Percentiles rank a stretch among this genome's conserved stretches.
phyloP scores from a whole-genome alignment of 2,888 invertebrate species.

The Disparrhopalites patrizii region DNA sequence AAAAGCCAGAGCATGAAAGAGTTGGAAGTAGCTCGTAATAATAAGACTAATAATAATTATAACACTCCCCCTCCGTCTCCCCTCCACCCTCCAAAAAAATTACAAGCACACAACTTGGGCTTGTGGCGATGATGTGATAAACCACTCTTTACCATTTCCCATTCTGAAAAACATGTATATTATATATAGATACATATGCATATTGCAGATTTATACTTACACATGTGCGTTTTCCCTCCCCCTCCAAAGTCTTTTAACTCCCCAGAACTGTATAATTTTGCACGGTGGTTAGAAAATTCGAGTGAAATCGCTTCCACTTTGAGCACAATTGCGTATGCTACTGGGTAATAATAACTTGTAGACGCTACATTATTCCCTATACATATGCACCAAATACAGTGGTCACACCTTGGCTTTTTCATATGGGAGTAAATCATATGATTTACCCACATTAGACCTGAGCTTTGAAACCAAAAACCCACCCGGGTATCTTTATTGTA shows the following conservation, averaged over 20 bases:
- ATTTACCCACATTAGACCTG: too few species aligned
- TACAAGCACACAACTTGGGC: neutral
- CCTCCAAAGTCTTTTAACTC: too few species aligned
- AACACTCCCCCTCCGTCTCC: too few species aligned
- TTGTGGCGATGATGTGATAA: neutral
- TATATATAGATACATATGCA: neutral
- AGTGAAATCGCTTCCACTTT: too few species aligned
- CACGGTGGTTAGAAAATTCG: too few species aligned
- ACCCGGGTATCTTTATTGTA: neutral
- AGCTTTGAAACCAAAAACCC: conserved; percentile 3
- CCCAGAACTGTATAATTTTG: too few species aligned
- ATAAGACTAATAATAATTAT: too few species aligned
- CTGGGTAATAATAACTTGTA: too few species aligned
- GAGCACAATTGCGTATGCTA: too few species aligned
- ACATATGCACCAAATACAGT: neutral
- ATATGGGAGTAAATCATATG: neutral
- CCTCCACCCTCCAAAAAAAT: too few species aligned
- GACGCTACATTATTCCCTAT: neutral
- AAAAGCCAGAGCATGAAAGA: too few species aligned
- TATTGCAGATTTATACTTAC: neutral
- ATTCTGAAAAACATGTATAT: neutral
- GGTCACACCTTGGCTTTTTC: neutral
- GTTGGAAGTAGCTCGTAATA: too few species aligned
- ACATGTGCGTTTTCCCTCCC: neutral
- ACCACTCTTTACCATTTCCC: neutral